These are phyloP conservation scores for Spodoptera littoralis DNA, from an alignment of 2,888 invertebrate genomes.

Conservation along the genomic window DNA sequence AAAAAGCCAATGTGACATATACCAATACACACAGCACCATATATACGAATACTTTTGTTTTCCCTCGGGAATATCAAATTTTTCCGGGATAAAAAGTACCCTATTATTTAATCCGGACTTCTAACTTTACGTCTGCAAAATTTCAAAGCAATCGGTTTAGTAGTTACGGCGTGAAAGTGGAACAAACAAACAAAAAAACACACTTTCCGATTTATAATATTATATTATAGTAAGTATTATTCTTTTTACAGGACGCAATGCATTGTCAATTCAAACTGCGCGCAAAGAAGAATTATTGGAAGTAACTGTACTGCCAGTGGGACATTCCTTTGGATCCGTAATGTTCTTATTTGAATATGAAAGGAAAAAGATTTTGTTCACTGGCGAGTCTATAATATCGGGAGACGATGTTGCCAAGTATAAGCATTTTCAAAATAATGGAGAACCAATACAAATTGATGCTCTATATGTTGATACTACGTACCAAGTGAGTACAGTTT, in stretches of 20 bases:
- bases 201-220: too few relatives aligned
- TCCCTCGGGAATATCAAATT: too few relatives aligned
- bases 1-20: too few relatives aligned
- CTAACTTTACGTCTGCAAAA: too few relatives aligned
- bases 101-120: too few relatives aligned
- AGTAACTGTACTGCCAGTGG: slow-evolving; percentile 92
- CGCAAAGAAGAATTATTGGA: slow-evolving; percentile 74
- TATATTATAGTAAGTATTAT: too few relatives aligned
- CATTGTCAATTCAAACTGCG: slow-evolving; percentile 53
- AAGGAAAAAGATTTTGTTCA: slow-evolving; percentile 91
- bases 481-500: slow-evolving; percentile 84
- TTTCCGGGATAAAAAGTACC: too few relatives aligned
- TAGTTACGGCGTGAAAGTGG: too few relatives aligned
- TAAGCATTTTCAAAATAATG: slow-evolving; percentile 83
- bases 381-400: slow-evolving; percentile 93
- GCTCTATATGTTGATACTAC: slow-evolving; percentile 94
- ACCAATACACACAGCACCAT: too few relatives aligned
- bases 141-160: too few relatives aligned
- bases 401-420: slow-evolving; percentile 87
- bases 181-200: too few relatives aligned
- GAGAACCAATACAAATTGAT: slow-evolving; percentile 88
- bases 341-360: slow-evolving; percentile 93
- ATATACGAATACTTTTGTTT: too few relatives aligned
- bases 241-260: slow-evolving; percentile 64
- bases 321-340: slow-evolving; percentile 95